Conservation (phyloP, 2,888 invertebrate species). For the Drosophila colorata region DNA sequence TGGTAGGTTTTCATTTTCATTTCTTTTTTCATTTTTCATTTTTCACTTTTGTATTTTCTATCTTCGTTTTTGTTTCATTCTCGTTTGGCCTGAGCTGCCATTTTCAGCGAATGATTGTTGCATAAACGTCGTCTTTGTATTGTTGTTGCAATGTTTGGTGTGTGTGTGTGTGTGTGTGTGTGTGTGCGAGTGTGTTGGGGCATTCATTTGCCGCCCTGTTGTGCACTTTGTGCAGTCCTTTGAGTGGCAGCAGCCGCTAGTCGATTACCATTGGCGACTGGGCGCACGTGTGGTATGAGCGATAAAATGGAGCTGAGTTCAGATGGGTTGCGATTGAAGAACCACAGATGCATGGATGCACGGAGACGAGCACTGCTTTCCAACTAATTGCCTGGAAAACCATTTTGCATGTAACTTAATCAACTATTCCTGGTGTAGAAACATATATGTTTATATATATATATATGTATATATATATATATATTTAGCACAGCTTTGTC, state of each 20-base stretch:
- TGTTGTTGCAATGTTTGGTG: slow-evolving; percentile 56
- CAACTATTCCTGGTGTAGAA: too few relatives aligned
- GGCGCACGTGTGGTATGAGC: slow-evolving; percentile 66
- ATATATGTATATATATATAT: too few relatives aligned
- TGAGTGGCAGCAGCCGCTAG: slow-evolving; percentile 63
- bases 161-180: slow-evolving; percentile 22
- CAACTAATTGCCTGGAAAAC: too few relatives aligned
- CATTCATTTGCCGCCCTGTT: slow-evolving; percentile 61
- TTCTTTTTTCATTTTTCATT: slow-evolving; percentile 1
- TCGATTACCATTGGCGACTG: slow-evolving; percentile 56
- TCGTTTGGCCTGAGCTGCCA: slow-evolving; percentile 52
- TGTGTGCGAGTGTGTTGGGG: slow-evolving; percentile 22
- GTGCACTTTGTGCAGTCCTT: slow-evolving; percentile 75
- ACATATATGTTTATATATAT: too few relatives aligned
- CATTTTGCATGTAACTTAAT: too few relatives aligned
- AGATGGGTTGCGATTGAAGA: not conserved
- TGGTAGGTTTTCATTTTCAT: slow-evolving; percentile 50
- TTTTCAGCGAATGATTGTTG: slow-evolving; percentile 79
- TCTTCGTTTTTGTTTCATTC: slow-evolving; percentile 25
- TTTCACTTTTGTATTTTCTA: slow-evolving; percentile 4
- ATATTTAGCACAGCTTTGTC: too few relatives aligned
- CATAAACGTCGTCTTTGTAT: slow-evolving; percentile 79
- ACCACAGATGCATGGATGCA: too few relatives aligned
- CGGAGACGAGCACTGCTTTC: not conserved
- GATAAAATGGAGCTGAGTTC: slow-evolving; percentile 6